A percentile compares a stretch with the other conserved stretches of the same genome.
These are phyloP conservation scores for Drosophila suboccidentalis DNA, from an alignment of 2,888 invertebrate genomes.

Conservation along the genomic window DNA sequence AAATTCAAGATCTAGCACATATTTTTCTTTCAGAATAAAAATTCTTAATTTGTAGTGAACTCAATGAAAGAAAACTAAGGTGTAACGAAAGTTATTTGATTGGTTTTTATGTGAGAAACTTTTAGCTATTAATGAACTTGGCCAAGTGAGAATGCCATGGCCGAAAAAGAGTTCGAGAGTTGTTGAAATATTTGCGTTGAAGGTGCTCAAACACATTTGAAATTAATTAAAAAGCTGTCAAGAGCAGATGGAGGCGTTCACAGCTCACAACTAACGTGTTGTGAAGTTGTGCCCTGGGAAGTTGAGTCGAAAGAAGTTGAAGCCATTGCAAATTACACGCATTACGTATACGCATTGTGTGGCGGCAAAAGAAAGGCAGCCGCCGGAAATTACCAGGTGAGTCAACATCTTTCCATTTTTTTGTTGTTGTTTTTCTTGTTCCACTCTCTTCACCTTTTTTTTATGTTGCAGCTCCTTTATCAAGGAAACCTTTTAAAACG, in stretches of 20 bases:
- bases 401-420: conserved; percentile 63
- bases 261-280: conserved; percentile 12
- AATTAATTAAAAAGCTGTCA: conserved; percentile 78
- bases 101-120: conserved; percentile 9
- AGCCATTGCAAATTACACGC: conserved; percentile 59
- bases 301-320: conserved; percentile 17
- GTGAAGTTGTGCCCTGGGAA: background rate
- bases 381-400: conserved; percentile 77
- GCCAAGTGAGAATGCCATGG: conserved; percentile 40
- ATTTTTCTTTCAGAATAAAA: no score
- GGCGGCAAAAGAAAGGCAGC: conserved; percentile 46
- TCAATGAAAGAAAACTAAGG: background rate
- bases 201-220: conserved; percentile 44
- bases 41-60: no score
- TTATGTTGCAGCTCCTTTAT: conserved; percentile 52
- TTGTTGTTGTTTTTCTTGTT: conserved; percentile 26
- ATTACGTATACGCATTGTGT: conserved; percentile 31
- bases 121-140: conserved; percentile 59
- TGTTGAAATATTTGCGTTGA: conserved; percentile 41
- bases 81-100: background rate
- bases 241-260: conserved; percentile 39
- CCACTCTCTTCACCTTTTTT: conserved; percentile 24
- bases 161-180: conserved; percentile 35
- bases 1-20: background rate
- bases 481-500: conserved; percentile 76